Percentiles rank a stretch among this genome's conserved stretches.
Evolutionary conservation across 2,797 vertebrate genomes (phyloP).

Genomic region (Cynodonichthys magdalenae): DNA sequence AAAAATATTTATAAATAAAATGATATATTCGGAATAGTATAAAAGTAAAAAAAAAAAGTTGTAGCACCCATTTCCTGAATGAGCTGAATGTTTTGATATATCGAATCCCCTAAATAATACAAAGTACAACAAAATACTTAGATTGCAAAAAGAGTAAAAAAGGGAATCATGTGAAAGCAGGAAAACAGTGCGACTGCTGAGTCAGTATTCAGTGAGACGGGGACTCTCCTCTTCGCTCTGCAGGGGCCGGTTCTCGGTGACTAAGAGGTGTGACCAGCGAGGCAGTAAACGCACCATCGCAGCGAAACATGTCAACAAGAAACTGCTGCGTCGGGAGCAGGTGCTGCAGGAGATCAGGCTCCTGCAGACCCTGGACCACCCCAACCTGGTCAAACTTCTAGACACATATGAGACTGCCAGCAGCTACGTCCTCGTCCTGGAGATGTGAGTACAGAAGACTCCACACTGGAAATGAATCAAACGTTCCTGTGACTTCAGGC

Average conservation of each 20-base stretch:
- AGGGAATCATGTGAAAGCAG: too few species aligned
- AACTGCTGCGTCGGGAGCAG: conserved; percentile 94
- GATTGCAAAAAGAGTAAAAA: too few species aligned
- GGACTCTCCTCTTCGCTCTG: conserved; percentile 6
- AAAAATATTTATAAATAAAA: too few species aligned
- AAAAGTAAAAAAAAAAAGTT: too few species aligned
- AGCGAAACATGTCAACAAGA: conserved; percentile 96
- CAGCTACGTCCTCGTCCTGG: conserved; percentile 90
- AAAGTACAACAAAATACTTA: too few species aligned
- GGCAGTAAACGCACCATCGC: conserved; percentile 91
- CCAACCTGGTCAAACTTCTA: conserved; percentile 90
- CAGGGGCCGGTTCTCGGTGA: conserved; percentile 96
- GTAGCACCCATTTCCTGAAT: too few species aligned
- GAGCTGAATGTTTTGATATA: too few species aligned
- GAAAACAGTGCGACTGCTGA: too few species aligned
- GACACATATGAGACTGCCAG: conserved; percentile 93
- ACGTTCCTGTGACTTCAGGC: not conserved
- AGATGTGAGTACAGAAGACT: conserved; percentile 84
- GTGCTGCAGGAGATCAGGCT: conserved; percentile 93
- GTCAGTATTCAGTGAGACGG: too few species aligned
- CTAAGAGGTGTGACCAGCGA: conserved; percentile 94
- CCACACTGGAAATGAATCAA: not conserved
- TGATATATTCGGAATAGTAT: too few species aligned
- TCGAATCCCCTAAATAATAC: too few species aligned
- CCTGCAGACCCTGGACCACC: conserved; percentile 93